Conservation (phyloP, 2,888 invertebrate species). For the Notocelia uddmanniana region DNA sequence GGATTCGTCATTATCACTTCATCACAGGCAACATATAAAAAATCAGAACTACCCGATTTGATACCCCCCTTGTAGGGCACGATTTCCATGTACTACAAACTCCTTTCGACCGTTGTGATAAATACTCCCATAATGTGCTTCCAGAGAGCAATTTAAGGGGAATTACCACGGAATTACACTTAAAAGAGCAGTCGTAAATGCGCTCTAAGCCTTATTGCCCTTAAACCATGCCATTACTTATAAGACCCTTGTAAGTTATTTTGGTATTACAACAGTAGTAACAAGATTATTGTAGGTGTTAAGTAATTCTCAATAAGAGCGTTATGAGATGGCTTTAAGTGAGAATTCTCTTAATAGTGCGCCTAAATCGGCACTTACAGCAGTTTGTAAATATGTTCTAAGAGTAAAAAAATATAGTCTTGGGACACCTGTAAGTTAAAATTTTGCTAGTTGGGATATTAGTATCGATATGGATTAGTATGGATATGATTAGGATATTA, state of each 20-base stretch:
- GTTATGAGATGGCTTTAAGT: slow-evolving; percentile 8
- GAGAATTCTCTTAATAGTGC: slow-evolving; percentile 8
- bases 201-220: background rate
- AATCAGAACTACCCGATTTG: too few relatives aligned
- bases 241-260: slow-evolving; percentile 15
- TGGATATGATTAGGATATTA: too few relatives aligned
- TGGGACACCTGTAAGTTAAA: background rate
- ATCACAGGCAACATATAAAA: too few relatives aligned
- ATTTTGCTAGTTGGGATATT: slow-evolving; percentile 10
- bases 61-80: too few relatives aligned
- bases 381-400: background rate
- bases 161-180: slow-evolving; percentile 10
- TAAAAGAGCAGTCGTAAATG: slow-evolving; percentile 11
- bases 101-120: background rate
- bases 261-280: slow-evolving; percentile 12
- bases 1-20: too few relatives aligned
- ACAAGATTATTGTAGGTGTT: slow-evolving; percentile 15
- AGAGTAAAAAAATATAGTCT: slow-evolving; percentile 2
- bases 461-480: too few relatives aligned
- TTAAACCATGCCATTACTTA: slow-evolving; percentile 4
- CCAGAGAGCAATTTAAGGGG: slow-evolving; percentile 7
- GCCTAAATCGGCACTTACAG: background rate
- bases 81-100: too few relatives aligned
- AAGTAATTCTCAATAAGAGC: slow-evolving; percentile 4
- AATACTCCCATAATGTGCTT: background rate